Percentiles rank a stretch among this genome's conserved stretches.
These are phyloP conservation scores for Oenanthe oenanthe DNA, from an alignment of 2,113 vertebrate genomes.

Conservation along the genomic window DNA sequence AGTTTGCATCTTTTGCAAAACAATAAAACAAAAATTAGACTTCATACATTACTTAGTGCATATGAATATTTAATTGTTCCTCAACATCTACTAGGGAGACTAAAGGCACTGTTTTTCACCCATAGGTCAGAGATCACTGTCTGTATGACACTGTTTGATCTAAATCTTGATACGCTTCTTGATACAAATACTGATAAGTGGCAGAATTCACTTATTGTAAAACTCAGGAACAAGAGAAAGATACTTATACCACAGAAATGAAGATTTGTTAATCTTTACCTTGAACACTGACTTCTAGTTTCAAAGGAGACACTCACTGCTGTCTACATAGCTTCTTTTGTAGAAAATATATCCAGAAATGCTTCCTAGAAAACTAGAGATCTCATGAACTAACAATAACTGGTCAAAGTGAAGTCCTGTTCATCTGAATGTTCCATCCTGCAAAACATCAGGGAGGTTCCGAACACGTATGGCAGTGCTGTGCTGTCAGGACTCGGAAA, in stretches of 20 bases:
- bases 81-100: background rate
- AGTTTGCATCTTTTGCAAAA: background rate
- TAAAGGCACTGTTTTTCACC: background rate
- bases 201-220: background rate
- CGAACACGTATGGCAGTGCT: background rate
- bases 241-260: background rate
- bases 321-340: background rate
- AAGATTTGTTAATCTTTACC: background rate
- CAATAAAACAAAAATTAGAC: background rate
- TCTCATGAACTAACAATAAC: background rate
- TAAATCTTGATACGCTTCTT: background rate
- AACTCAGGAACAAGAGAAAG: background rate
- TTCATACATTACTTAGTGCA: accelerated
- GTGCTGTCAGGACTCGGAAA: background rate
- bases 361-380: background rate
- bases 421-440: background rate
- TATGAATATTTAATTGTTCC: background rate
- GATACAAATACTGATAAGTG: background rate
- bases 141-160: background rate
- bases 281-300: background rate
- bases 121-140: background rate
- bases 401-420: background rate
- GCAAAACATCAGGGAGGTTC: background rate
- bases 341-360: background rate
- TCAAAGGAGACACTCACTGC: background rate